Conservation (phyloP, 2,888 invertebrate species). For the Drosophila parthenogenetica region DNA sequence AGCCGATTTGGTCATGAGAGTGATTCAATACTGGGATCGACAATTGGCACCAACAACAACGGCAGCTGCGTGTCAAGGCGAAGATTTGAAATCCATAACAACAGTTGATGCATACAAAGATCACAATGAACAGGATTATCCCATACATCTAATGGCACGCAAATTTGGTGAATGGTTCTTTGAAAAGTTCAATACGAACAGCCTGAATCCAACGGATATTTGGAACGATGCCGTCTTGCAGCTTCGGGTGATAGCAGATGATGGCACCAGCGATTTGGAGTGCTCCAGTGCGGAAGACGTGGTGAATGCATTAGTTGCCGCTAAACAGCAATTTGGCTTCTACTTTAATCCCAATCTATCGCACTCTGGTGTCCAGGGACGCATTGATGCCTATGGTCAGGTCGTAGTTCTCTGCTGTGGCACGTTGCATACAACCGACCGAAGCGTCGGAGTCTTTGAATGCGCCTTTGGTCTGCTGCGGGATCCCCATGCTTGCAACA, state of each 20-base stretch:
- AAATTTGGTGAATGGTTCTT: constrained; percentile 88
- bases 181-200: constrained; percentile 82
- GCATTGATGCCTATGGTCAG: constrained; percentile 88
- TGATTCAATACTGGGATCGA: constrained; percentile 85
- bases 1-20: constrained; percentile 85
- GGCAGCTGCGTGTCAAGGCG: not conserved
- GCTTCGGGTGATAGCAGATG: constrained; percentile 72
- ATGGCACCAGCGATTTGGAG: constrained; percentile 64
- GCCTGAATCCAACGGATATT: constrained; percentile 86
- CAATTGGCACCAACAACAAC: not conserved
- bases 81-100: not conserved
- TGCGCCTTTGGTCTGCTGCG: constrained; percentile 88
- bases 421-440: constrained; percentile 86
- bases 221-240: constrained; percentile 85
- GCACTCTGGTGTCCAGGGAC: constrained; percentile 87
- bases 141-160: constrained; percentile 86
- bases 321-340: constrained; percentile 85
- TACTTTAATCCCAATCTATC: constrained; percentile 88
- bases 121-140: constrained; percentile 50
- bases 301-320: constrained; percentile 82
- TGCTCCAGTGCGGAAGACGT: constrained; percentile 71
- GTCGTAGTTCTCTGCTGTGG: constrained; percentile 88
- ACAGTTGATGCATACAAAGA: not conserved
- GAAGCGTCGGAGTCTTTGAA: constrained; percentile 88
- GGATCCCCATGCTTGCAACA: constrained; percentile 88